Evolutionary conservation across 2,797 vertebrate species (phyloP).

Genomic region (Pipistrellus pygmaeus): DNA sequence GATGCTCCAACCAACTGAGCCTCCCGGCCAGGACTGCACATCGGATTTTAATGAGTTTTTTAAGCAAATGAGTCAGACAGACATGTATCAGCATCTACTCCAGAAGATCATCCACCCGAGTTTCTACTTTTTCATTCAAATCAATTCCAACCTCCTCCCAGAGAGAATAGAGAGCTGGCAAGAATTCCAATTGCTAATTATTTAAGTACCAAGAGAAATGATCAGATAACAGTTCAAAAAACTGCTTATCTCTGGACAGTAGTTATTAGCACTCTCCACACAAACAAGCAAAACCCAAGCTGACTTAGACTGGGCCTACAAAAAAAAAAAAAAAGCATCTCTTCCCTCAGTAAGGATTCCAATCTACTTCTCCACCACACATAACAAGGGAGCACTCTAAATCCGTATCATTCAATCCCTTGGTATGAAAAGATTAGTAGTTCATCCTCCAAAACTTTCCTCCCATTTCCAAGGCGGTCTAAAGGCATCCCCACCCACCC

Average conservation of each 20-base stretch:
- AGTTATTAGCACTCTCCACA: background rate
- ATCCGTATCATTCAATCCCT: background rate
- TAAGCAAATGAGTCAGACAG: constrained; percentile 48
- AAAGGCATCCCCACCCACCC: background rate
- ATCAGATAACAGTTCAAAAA: background rate
- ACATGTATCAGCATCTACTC: background rate
- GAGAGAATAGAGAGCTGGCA: background rate
- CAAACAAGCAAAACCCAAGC: background rate
- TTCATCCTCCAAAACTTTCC: background rate
- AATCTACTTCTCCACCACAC: background rate
- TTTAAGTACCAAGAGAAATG: background rate
- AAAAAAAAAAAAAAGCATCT: background rate
- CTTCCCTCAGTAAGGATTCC: background rate
- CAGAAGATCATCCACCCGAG: background rate
- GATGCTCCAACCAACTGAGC: background rate
- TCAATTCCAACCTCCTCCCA: background rate
- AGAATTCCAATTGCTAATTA: background rate
- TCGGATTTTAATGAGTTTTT: background rate
- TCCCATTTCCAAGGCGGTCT: background rate
- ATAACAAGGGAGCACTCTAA: background rate
- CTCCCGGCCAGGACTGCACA: background rate
- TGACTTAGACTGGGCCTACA: background rate
- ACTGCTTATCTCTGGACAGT: background rate
- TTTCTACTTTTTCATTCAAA: background rate
- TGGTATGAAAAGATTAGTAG: background rate